Conservation (phyloP, 2,797 vertebrate genomes). For the Silurus lanzhouensis region DNA sequence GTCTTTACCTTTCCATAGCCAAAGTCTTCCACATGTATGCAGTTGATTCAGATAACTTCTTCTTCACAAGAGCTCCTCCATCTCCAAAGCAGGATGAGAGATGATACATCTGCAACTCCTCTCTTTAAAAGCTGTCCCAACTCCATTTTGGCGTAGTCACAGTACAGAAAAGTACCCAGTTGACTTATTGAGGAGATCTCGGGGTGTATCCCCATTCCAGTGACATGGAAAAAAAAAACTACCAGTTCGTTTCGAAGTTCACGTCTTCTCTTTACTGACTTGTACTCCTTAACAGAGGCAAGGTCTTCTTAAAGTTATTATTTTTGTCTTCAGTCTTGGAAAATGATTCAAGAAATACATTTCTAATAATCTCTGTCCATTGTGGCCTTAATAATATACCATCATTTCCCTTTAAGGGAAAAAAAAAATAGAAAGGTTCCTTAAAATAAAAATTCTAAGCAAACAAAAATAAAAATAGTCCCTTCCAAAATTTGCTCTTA, state of each 20-base stretch:
- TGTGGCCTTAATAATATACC: slow-evolving; percentile 66
- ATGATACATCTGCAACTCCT: slow-evolving; percentile 16
- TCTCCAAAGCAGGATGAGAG: slow-evolving; percentile 14
- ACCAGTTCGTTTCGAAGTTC: slow-evolving; percentile 38
- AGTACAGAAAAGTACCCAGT: slow-evolving; percentile 21
- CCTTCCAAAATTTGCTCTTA: slow-evolving; percentile 21
- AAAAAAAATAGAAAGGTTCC: slow-evolving; percentile 19
- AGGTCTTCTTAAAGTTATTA: slow-evolving; percentile 37
- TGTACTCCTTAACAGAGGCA: slow-evolving; percentile 56
- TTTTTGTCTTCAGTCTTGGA: slow-evolving; percentile 55
- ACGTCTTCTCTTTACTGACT: slow-evolving; percentile 49
- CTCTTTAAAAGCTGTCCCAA: slow-evolving; percentile 30
- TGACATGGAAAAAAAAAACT: slow-evolving; percentile 58
- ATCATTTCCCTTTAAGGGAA: slow-evolving; percentile 64
- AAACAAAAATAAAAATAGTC: slow-evolving; percentile 51
- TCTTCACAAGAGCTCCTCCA: slow-evolving; percentile 10
- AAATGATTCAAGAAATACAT: slow-evolving; percentile 50
- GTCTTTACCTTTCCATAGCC: slow-evolving; percentile 25
- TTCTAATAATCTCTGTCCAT: slow-evolving; percentile 52
- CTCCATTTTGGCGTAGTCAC: slow-evolving; percentile 42
- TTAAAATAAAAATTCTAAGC: slow-evolving; percentile 42
- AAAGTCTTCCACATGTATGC: neutral
- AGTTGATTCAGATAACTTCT: slow-evolving; percentile 6
- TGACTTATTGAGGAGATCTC: slow-evolving; percentile 37
- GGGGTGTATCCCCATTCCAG: slow-evolving; percentile 50